These are phyloP conservation scores for Colletes gigas DNA, from an alignment of 1,140 invertebrate genomes.

Conservation along the genomic window DNA sequence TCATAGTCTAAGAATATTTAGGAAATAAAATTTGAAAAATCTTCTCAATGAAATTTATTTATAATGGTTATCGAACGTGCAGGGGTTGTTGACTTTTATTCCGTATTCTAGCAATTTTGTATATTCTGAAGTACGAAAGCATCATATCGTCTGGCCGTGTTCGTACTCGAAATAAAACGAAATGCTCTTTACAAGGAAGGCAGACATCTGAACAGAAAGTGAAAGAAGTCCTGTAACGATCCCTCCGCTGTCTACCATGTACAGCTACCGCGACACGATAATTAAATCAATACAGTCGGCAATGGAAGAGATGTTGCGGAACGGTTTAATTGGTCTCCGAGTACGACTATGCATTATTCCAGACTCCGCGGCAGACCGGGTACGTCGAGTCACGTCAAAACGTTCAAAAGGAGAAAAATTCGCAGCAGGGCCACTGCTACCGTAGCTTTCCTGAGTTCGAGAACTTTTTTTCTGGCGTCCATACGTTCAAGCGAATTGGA, in stretches of 20 bases:
- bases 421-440: constrained; percentile 52
- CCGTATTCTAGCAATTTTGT: too few species aligned
- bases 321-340: constrained; percentile 64
- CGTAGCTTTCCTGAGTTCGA: constrained; percentile 31
- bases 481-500: constrained; percentile 13
- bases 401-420: constrained; percentile 40
- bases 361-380: constrained; percentile 10
- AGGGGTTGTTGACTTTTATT: too few species aligned
- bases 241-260: neutral
- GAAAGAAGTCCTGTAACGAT: neutral
- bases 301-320: constrained; percentile 34
- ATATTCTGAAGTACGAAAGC: too few species aligned
- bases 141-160: too few species aligned
- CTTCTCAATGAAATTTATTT: too few species aligned
- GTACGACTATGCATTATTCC: constrained; percentile 42
- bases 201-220: constrained; percentile 9
- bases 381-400: constrained; percentile 39
- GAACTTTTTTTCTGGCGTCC: constrained; percentile 23
- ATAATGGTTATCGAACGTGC: too few species aligned
- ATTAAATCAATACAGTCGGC: constrained; percentile 68
- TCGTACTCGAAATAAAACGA: too few species aligned
- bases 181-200: neutral
- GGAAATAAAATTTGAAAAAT: too few species aligned
- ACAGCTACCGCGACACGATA: constrained; percentile 54
- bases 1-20: too few species aligned